Evolutionary conservation across 2,113 vertebrate species (phyloP), one percentile per base, ranked within the genome.

Genomic region (Festucalex cinctus): DNA sequence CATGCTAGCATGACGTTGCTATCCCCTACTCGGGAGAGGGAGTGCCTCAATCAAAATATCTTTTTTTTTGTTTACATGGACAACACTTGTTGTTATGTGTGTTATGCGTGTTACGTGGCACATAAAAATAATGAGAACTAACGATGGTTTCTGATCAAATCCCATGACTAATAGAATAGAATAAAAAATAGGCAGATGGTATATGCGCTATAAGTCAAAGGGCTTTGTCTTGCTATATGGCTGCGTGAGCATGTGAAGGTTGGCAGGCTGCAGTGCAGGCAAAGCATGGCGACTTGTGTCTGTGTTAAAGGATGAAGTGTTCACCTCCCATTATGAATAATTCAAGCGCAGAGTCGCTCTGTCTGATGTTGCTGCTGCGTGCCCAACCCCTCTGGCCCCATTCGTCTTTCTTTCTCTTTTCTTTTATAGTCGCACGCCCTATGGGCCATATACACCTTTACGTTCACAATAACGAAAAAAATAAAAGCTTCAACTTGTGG

Each of bases 251-350:
- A 69, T 80, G 77, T 72, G 77, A 61, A 76, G 78, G 70, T 56
- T 85, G 79, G 81, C 79, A 84, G 84, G 84, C 85, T 78, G 84
- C 88, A 87, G 74, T 88, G 82, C 84, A 87, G 86, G 83, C 81
- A 83, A 49, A 85, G 86, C 71, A 56, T 73, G 78, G 83, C 79
- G 78, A 87, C 85, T 86, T 88, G 84, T 88, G 87, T 87, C 86
- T 88, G 87, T 86, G 78, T 85, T 86, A 85, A 83, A 87, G 87
- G 89, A 83, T 88, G 85, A 90, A 88, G 88, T 90, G 85, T 89
- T 89, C 88, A 89, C 85, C 90, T 90, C 83, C 85, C 76, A 75
- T 77, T 81, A 89, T 90, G 86, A 92, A 91, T 91, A 86, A 92
- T 91, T 91, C 83, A 90, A 79, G 61, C 73, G 64, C 77, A 83